Evolutionary conservation across 2,888 invertebrate genomes (phyloP), one percentile per base, ranked within the genome.

Genomic region (Drosophila dives): DNA sequence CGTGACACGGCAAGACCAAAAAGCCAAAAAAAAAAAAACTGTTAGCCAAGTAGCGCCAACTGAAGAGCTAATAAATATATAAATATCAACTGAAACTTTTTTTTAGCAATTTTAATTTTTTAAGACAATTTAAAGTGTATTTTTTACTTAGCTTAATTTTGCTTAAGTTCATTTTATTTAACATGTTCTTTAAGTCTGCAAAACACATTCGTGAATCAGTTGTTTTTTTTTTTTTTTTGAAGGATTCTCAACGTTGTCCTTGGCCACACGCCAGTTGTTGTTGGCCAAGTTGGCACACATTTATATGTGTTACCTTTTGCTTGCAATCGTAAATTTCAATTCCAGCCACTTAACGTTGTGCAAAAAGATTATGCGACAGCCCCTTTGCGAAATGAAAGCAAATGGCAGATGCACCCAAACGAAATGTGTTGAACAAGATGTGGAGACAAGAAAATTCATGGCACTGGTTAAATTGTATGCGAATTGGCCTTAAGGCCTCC

Each of bases 271-370:
- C 72, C 72, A 72, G 66, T 74, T 49, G 66, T 74, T 49, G 64
- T 50, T 70, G 70, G 64, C 75, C 64, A 70, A 71, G 72, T 73
- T 86, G 80, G 64, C 80, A 72, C 70, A 84, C 86, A 87, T 86
- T 87, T 85, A 80, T 86, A 84, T 85, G 73, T 67, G 75, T 86
- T 87, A 90, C 76, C 75, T 80, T 85, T 72, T 56, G n/a, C 66
- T 53, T 69, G 73, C 75, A 76, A 83, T 88, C 90, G 90, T 90
- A 90, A 90, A 86, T 86, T 86, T 83, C 89, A 88, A 86, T 86
- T 90, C 67, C 70, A 74, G 89, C 70, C 86, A 86, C 86, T 86
- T 90, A 90, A 86, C 81, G 64, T 71, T 70, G 66, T 70, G 75
- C 77, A 72, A 77, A 68, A 74, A 86, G 86, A 90, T 86, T 86